These are phyloP conservation scores for Drosophila eohydei DNA, from an alignment of 2,888 invertebrate species.

Conservation along the genomic window DNA sequence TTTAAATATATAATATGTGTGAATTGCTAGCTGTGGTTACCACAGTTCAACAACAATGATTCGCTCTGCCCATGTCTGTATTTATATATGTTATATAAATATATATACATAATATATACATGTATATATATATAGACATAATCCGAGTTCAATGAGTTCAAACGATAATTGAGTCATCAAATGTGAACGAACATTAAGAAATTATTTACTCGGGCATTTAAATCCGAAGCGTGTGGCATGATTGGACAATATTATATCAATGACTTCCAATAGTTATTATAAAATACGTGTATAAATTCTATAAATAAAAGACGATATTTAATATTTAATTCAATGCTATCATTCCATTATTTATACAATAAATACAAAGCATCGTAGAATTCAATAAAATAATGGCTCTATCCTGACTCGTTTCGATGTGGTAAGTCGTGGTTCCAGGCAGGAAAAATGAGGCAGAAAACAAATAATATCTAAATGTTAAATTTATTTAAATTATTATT, in stretches of 20 bases:
- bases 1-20: conserved; percentile 23
- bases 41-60: background rate
- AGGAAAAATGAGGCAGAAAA: too few relatives aligned
- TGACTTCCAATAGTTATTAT: background rate
- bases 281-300: background rate
- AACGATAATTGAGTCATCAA: conserved; percentile 70
- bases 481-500: too few relatives aligned
- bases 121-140: conserved; percentile 2
- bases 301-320: background rate
- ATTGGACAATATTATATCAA: conserved; percentile 6
- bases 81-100: background rate
- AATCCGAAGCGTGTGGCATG: conserved; percentile 11
- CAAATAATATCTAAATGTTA: too few relatives aligned
- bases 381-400: background rate
- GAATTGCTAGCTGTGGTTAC: conserved; percentile 15
- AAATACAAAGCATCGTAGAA: background rate
- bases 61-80: background rate
- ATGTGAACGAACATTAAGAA: conserved; percentile 20
- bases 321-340: background rate
- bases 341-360: too few relatives aligned
- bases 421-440: too few relatives aligned
- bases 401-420: too few relatives aligned
- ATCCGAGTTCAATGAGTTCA: conserved; percentile 60
- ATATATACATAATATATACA: background rate
- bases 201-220: conserved; percentile 24